Percentiles rank a stretch among this genome's conserved stretches.
Evolutionary conservation across 2,113 vertebrate genomes (phyloP).

Genomic region (Aegotheles bennettii): DNA sequence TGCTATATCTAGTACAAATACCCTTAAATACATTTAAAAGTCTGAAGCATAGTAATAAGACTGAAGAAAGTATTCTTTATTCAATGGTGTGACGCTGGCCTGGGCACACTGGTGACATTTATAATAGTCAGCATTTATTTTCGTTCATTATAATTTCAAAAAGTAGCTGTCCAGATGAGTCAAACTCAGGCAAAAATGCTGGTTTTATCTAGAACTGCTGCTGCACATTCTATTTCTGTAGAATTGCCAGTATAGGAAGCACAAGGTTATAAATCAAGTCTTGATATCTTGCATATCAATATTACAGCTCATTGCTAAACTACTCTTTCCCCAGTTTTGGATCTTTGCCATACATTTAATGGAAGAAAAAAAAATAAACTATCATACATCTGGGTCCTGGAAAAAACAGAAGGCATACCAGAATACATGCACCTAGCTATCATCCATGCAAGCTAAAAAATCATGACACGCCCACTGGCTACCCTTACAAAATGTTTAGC

Average conservation of each 20-base stretch:
- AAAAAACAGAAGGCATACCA: neutral
- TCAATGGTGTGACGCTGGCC: neutral
- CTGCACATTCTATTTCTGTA: neutral
- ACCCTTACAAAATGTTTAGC: neutral
- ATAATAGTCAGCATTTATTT: neutral
- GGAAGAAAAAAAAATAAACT: neutral
- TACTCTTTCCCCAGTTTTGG: neutral
- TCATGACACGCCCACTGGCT: rapidly evolving
- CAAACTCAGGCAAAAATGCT: neutral
- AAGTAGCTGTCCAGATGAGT: neutral
- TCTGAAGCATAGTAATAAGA: neutral
- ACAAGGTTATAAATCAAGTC: neutral
- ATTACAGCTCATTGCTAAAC: neutral
- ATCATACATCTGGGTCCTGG: neutral
- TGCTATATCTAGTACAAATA: neutral
- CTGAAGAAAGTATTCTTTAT: neutral
- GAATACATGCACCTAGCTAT: neutral
- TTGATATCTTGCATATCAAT: neutral
- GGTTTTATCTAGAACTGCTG: neutral
- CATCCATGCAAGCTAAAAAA: neutral
- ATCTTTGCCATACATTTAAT: neutral
- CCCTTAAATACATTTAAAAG: neutral
- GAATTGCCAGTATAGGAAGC: neutral
- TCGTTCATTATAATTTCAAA: neutral
- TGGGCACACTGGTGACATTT: neutral